These are phyloP conservation scores for Oscheius sp. DNA, from an alignment of 2,888 invertebrate genomes.

Conservation along the genomic window DNA sequence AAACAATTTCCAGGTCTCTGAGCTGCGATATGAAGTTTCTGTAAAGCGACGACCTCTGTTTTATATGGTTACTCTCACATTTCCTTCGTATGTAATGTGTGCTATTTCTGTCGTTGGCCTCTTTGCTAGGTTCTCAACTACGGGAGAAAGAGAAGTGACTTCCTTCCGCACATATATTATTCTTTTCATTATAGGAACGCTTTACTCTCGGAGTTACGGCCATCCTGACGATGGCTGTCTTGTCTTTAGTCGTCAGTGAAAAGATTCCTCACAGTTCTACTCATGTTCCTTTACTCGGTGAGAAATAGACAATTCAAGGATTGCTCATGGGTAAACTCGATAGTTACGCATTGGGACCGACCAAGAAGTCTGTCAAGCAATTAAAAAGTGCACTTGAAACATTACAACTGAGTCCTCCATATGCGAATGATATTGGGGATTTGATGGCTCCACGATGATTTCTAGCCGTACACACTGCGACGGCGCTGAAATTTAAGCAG, in stretches of 20 bases:
- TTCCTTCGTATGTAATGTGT: constrained; percentile 69
- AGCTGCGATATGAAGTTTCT: constrained; percentile 65
- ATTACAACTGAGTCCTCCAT: constrained; percentile 26
- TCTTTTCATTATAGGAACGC: constrained; percentile 52
- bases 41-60: constrained; percentile 70
- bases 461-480: constrained; percentile 17
- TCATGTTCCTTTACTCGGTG: constrained; percentile 67
- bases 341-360: background rate
- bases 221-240: constrained; percentile 71
- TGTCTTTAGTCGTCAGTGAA: constrained; percentile 70
- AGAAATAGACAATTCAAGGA: background rate
- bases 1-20: constrained; percentile 56
- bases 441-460: constrained; percentile 31
- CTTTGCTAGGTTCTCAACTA: constrained; percentile 68
- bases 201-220: constrained; percentile 71
- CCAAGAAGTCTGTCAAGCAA: constrained; percentile 7
- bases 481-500: background rate
- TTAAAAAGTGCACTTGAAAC: constrained; percentile 27
- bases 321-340: background rate
- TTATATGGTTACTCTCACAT: constrained; percentile 71
- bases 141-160: constrained; percentile 65
- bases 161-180: background rate
- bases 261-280: constrained; percentile 71
- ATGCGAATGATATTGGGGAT: constrained; percentile 28
- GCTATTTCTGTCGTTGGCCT: constrained; percentile 69